A percentile compares a stretch with the other conserved stretches of the same genome.
phyloP scores from a whole-genome alignment of 2,797 vertebrate species.

The Syngnathus acus region DNA sequence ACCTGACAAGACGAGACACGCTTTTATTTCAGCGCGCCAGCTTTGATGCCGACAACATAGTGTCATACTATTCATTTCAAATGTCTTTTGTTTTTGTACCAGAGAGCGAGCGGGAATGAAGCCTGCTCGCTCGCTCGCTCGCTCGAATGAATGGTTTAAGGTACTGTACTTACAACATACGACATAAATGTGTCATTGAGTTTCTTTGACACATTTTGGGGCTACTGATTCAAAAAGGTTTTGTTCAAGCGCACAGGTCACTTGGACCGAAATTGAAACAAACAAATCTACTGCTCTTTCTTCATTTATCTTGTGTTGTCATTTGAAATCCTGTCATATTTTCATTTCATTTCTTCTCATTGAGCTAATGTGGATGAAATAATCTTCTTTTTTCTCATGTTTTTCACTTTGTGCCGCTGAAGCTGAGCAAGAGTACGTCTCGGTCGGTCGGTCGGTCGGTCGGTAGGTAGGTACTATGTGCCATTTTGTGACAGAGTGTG shows the following conservation, averaged over 20 bases:
- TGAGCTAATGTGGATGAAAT: slow-evolving; percentile 11
- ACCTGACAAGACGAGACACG: slow-evolving; percentile 12
- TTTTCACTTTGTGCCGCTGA: slow-evolving; percentile 9
- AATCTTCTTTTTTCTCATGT: not conserved
- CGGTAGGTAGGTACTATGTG: not conserved
- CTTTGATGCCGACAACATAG: not conserved
- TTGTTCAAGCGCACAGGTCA: slow-evolving; percentile 37
- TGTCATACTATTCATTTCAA: not conserved
- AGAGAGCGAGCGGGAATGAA: not conserved
- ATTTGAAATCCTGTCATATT: slow-evolving; percentile 21
- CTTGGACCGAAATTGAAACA: slow-evolving; percentile 26
- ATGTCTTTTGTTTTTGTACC: not conserved
- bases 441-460: not conserved
- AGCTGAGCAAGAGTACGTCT: not conserved
- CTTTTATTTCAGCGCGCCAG: not conserved
- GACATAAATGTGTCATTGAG: slow-evolving; percentile 11
- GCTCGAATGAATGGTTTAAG: slow-evolving; percentile 13
- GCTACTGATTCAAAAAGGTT: slow-evolving; percentile 17
- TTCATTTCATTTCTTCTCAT: slow-evolving; percentile 45
- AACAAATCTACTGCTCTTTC: not conserved
- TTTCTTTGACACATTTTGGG: slow-evolving; percentile 19
- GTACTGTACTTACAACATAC: slow-evolving; percentile 17
- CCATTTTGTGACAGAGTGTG: not conserved
- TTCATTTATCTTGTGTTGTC: slow-evolving; percentile 17
- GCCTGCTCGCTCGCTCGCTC: not conserved